Evolutionary conservation across 2,797 vertebrate genomes (phyloP).

Genomic region (Thaleichthys pacificus): DNA sequence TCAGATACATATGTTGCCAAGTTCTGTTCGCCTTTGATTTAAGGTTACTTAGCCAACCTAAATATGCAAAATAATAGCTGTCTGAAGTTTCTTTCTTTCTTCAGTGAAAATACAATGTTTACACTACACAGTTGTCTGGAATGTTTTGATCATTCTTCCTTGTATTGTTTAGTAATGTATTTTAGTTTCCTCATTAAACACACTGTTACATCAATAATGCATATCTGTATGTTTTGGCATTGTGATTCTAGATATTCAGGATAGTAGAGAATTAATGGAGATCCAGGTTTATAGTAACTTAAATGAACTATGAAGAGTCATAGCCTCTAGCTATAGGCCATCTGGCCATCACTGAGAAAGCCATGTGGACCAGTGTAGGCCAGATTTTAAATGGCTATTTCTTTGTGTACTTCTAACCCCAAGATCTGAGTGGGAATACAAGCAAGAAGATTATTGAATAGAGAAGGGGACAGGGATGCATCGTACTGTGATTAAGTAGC

Average conservation of each 20-base stretch:
- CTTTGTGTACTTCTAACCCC: slow-evolving; percentile 51
- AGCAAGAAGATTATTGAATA: slow-evolving; percentile 35
- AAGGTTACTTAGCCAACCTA: too few relatives aligned
- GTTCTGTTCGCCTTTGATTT: too few relatives aligned
- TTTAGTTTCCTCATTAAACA: background rate
- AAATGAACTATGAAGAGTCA: slow-evolving; percentile 35
- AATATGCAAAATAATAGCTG: too few relatives aligned
- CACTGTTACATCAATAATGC: background rate
- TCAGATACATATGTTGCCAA: background rate
- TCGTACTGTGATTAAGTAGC: slow-evolving; percentile 37
- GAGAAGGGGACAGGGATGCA: slow-evolving; percentile 10
- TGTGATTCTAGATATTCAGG: slow-evolving; percentile 11
- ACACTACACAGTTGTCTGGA: too few relatives aligned
- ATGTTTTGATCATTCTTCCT: too few relatives aligned
- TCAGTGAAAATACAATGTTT: too few relatives aligned
- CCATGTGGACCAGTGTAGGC: slow-evolving; percentile 55
- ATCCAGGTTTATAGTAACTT: slow-evolving; percentile 2
- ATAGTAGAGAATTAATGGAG: slow-evolving; percentile 27
- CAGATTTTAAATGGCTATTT: slow-evolving; percentile 54
- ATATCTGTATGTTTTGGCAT: background rate
- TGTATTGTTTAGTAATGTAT: too few relatives aligned
- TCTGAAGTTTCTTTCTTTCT: too few relatives aligned
- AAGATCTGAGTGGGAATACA: slow-evolving; percentile 38
- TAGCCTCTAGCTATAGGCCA: slow-evolving; percentile 66
- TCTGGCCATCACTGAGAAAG: slow-evolving; percentile 28